Evolutionary conservation across 2,888 invertebrate genomes (phyloP).

Genomic region (Hybos culiciformis): DNA sequence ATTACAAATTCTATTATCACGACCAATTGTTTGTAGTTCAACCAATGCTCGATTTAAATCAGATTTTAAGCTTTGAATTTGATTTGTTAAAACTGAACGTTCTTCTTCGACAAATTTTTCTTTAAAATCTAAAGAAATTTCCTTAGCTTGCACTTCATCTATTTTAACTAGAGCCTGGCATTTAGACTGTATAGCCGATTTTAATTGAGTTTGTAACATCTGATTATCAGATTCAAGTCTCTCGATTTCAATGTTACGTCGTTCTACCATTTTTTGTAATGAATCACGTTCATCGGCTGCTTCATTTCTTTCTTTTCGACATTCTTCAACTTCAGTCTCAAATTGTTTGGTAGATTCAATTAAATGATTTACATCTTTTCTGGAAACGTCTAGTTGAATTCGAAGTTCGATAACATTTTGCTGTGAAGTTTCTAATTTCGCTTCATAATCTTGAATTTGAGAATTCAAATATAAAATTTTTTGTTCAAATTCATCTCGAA

Average conservation of each 20-base stretch:
- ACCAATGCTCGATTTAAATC: conserved; percentile 66
- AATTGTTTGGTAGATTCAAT: conserved; percentile 47
- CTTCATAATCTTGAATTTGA: conserved; percentile 48
- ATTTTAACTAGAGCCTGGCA: conserved; percentile 67
- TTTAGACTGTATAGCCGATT: conserved; percentile 62
- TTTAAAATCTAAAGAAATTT: conserved; percentile 62
- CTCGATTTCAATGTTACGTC: conserved; percentile 59
- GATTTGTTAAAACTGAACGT: conserved; percentile 56
- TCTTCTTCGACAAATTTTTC: conserved; percentile 79
- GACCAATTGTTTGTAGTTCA: conserved; percentile 60
- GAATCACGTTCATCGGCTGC: conserved; percentile 64
- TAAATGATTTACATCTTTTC: conserved; percentile 48
- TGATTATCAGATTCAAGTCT: conserved; percentile 54
- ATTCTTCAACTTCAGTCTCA: conserved; percentile 51
- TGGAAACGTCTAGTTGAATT: conserved; percentile 46
- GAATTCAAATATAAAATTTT: conserved; percentile 43
- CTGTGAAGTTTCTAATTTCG: conserved; percentile 46
- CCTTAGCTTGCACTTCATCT: conserved; percentile 69
- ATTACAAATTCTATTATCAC: conserved; percentile 53
- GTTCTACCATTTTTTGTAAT: conserved; percentile 53
- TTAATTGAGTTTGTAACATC: conserved; percentile 57
- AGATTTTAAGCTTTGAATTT: conserved; percentile 62
- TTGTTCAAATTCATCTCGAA: conserved; percentile 40
- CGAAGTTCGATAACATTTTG: conserved; percentile 50
- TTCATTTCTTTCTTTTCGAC: conserved; percentile 54